Evolutionary conservation across 2,797 vertebrate genomes (phyloP).

Genomic region (Parauchenoglanis ngamensis): DNA sequence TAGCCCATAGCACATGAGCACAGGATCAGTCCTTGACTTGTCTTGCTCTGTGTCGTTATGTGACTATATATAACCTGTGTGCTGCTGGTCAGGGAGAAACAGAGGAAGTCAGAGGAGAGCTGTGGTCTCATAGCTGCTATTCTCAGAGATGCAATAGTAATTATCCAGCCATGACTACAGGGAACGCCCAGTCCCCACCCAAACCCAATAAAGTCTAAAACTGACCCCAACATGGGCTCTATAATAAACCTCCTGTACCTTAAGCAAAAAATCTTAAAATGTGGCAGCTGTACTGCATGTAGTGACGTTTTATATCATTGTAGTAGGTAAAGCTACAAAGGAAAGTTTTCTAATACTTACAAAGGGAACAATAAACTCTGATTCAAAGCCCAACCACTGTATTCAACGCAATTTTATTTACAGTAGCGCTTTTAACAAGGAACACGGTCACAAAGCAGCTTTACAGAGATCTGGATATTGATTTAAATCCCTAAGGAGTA

Average conservation of each 20-base stretch:
- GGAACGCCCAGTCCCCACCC: constrained; percentile 60
- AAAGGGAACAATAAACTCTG: not conserved
- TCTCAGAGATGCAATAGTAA: constrained; percentile 66
- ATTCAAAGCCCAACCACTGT: not conserved
- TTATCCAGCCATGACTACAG: constrained; percentile 62
- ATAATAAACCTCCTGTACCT: not conserved
- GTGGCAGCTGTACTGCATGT: not conserved
- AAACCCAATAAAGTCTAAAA: constrained; percentile 50
- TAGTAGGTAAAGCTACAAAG: not conserved
- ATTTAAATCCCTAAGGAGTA: not conserved
- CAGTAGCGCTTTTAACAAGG: not conserved
- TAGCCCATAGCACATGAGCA: not conserved
- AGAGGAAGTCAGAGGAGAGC: constrained; percentile 18
- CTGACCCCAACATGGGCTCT: not conserved
- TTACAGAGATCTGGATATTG: not conserved
- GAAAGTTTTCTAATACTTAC: not conserved
- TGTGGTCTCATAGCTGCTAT: constrained; percentile 61
- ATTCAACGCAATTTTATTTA: not conserved
- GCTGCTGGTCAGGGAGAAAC: constrained; percentile 30
- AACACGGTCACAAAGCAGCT: not conserved
- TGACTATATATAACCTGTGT: constrained; percentile 24
- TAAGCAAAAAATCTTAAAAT: not conserved
- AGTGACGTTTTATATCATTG: not conserved
- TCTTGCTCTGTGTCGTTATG: not conserved
- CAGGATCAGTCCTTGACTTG: not conserved